Base-by-base conservation (phyloP, 2,797 vertebrate species). In the Rhinichthys osculus region DNA sequence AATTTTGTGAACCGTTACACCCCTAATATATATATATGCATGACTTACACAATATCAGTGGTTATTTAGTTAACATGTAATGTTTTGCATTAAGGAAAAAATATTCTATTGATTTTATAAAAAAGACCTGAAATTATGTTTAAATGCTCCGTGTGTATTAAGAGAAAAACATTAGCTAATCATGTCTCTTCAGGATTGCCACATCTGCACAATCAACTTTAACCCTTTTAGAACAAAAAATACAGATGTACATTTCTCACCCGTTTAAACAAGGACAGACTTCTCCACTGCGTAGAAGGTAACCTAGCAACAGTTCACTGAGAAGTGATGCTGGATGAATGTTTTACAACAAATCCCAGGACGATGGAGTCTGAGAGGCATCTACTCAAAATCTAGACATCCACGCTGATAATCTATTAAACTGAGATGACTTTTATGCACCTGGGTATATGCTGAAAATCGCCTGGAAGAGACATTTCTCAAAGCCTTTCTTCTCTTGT, bases 221-320 rank as follows among this genome's bases (percentile, higher is more conserved):
- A 85, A 81, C 81, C 85, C 73, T 90, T 89, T 89, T 78, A 87
- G 86, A 85, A 82, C n/a, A 42, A 85, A 81, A 66, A 85, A 79
- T 47, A 16, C 33, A 83, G 84, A 89, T 78, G 64, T 70, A 76
- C 27, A 69, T 90, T 90, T 88, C 81, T 84, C 76, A 74, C 79
- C 59, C 80, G 35, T 88, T 90, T 83, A 83, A 86, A 87, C 71
- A 87, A 87, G 83, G 77, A 78, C 67, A 66, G 77, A 42, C 79
- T 67, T 74, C 54, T 77, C 66, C 57, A 82, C 82, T 85, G 78
- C n/a, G 64, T 78, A 33, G 40, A 82, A 14, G 80, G 91, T 92
- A 90, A 89, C 90, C 90, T 91, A 91, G 91, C 90, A 92, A 91
- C 91, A 88, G 86, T 84, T 88, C 52, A 67, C 72, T 71, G 79